These are phyloP conservation scores for Anodontia alba DNA, from an alignment of 2,888 invertebrate species.

Conservation along the genomic window DNA sequence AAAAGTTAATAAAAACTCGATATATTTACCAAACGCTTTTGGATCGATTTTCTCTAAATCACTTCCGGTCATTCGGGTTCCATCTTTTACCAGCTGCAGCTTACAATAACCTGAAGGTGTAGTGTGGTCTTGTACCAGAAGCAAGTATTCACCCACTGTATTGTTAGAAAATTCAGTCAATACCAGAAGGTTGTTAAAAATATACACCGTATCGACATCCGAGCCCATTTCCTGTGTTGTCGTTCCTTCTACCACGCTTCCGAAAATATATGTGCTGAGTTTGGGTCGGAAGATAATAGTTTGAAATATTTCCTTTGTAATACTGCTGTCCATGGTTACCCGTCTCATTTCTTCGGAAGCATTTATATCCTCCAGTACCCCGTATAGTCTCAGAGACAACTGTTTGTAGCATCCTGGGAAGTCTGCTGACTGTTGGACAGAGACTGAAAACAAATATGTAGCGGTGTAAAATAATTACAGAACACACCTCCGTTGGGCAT, in stretches of 20 bases:
- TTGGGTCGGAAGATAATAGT: background rate
- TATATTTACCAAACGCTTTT: no score
- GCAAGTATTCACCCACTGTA: background rate
- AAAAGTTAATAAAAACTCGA: background rate
- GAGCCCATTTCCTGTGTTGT: background rate
- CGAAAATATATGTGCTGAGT: background rate
- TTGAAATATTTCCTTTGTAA: background rate
- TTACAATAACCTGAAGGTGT: background rate
- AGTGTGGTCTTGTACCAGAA: background rate
- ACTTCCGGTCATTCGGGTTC: background rate
- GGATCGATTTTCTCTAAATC: background rate
- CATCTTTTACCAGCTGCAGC: background rate
- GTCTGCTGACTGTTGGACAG: background rate
- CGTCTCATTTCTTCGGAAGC: background rate
- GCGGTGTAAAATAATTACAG: no score
- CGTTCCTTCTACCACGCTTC: background rate
- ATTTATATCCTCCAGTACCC: background rate
- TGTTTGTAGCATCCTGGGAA: background rate
- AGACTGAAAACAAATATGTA: background rate
- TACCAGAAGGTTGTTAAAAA: background rate
- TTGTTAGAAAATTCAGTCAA: background rate
- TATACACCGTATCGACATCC: background rate
- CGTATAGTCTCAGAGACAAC: background rate
- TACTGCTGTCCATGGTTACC: background rate
- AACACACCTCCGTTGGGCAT: no score